Conservation (phyloP, 1,140 invertebrate species). For the Achroia grisella region DNA sequence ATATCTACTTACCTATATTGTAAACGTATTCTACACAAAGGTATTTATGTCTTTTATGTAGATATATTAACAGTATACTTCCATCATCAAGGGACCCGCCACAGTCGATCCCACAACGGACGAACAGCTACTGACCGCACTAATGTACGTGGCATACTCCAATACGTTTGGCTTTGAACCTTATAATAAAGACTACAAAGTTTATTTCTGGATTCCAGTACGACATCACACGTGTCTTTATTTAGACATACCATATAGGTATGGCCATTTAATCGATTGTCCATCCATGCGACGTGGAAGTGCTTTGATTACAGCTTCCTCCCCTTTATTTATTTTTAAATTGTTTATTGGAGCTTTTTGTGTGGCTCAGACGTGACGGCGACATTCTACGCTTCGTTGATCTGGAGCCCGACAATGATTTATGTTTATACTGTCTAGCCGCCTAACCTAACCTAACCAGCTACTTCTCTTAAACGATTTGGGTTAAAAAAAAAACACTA, state of each 20-base stretch:
- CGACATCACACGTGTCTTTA: constrained; percentile 25
- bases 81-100: constrained; percentile 1
- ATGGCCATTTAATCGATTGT: constrained; percentile 52
- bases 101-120: constrained; percentile 8
- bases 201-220: not conserved
- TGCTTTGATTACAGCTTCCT: constrained; percentile 63
- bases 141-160: not conserved
- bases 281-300: constrained; percentile 48
- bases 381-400: constrained; percentile 32
- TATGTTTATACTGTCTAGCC: not conserved
- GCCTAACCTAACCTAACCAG: too few relatives aligned
- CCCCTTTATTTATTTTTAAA: constrained; percentile 61
- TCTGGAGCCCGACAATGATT: constrained; percentile 25
- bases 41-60: not conserved
- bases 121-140: constrained; percentile 8
- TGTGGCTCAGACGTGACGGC: constrained; percentile 8
- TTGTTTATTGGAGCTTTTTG: constrained; percentile 41
- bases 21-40: not conserved
- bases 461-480: too few relatives aligned
- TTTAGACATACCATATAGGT: constrained; percentile 22
- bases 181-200: not conserved
- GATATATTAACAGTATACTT: constrained; percentile 4
- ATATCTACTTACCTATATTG: too few relatives aligned
- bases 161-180: not conserved
- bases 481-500: too few relatives aligned